Percentiles rank a stretch among this genome's conserved stretches.
phyloP scores from a whole-genome alignment of 2,888 invertebrate genomes.

The Ferdinandea cuprea region DNA sequence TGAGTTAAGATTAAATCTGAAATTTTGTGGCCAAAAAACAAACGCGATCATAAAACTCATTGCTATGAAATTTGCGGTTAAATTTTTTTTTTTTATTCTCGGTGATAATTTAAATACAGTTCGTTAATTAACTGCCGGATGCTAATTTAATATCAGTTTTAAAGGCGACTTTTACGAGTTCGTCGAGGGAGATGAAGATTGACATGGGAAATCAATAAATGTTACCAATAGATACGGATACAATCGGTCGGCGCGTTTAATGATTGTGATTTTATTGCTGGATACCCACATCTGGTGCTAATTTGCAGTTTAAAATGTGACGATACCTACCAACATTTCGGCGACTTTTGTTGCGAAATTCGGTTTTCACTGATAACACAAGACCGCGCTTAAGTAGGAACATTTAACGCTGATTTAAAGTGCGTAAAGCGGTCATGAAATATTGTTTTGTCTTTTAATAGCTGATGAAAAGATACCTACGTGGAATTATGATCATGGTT shows the following conservation, averaged over 20 bases:
- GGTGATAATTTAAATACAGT: conserved; percentile 56
- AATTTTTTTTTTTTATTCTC: conserved; percentile 23
- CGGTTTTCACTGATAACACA: conserved; percentile 26
- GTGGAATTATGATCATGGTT: too few species aligned
- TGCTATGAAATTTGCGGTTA: conserved; percentile 62
- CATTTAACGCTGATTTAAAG: conserved; percentile 27
- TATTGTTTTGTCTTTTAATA: not conserved
- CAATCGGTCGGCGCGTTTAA: conserved; percentile 11
- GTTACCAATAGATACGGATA: conserved; percentile 20
- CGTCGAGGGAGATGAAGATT: conserved; percentile 31
- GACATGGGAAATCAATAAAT: conserved; percentile 68
- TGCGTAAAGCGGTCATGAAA: conserved; percentile 1
- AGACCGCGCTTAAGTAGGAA: conserved; percentile 22
- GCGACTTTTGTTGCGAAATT: not conserved
- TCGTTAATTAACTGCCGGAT: conserved; percentile 65
- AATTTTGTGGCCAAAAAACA: not conserved
- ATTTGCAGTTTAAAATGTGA: conserved; percentile 9
- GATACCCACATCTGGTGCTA: conserved; percentile 15
- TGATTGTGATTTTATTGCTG: conserved; percentile 28
- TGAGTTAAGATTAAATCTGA: conserved; percentile 40
- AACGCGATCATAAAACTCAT: conserved; percentile 43
- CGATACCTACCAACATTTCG: not conserved
- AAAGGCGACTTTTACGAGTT: conserved; percentile 52
- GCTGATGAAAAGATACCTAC: conserved; percentile 9
- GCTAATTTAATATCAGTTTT: conserved; percentile 33